Percentiles rank a stretch among this genome's conserved stretches.
Conservation (phyloP, 1,140 invertebrate species). For the Macrotrachela quadricornifera region DNA sequence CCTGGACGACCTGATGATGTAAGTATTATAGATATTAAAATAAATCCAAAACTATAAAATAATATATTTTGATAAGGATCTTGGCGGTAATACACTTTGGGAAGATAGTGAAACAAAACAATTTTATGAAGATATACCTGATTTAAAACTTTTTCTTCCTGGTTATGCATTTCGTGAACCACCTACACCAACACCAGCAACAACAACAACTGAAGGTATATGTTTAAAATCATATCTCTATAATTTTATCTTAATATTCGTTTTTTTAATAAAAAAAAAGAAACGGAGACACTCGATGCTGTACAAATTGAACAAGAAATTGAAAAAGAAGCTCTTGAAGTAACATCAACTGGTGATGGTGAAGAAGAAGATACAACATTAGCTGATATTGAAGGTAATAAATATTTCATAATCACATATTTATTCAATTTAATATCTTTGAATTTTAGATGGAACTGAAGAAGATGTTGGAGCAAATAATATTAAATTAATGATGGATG, state of each 20-base stretch:
- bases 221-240: too few species aligned
- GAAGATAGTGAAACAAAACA: conserved; percentile 80
- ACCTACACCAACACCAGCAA: background rate
- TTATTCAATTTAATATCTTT: background rate
- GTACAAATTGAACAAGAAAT: conserved; percentile 16
- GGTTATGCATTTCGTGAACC: conserved; percentile 12
- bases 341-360: conserved; percentile 17
- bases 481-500: conserved; percentile 41
- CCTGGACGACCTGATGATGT: conserved; percentile 21
- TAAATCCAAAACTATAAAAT: conserved; percentile 8
- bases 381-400: conserved; percentile 47
- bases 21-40: conserved; percentile 15
- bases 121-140: conserved; percentile 77
- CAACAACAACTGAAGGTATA: conserved; percentile 12
- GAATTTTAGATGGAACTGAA: background rate
- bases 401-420: background rate
- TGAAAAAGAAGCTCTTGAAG: conserved; percentile 16
- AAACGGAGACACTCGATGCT: conserved; percentile 12
- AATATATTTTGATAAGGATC: conserved; percentile 1
- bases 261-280: too few species aligned
- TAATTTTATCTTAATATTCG: too few species aligned
- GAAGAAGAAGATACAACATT: conserved; percentile 15
- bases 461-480: conserved; percentile 5
- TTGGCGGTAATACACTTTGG: conserved; percentile 1
- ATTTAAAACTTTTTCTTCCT: conserved; percentile 61